Percentiles rank a stretch among this genome's conserved stretches.
phyloP scores from a whole-genome alignment of 2,888 invertebrate species.

The Drosophila hamatofila region DNA sequence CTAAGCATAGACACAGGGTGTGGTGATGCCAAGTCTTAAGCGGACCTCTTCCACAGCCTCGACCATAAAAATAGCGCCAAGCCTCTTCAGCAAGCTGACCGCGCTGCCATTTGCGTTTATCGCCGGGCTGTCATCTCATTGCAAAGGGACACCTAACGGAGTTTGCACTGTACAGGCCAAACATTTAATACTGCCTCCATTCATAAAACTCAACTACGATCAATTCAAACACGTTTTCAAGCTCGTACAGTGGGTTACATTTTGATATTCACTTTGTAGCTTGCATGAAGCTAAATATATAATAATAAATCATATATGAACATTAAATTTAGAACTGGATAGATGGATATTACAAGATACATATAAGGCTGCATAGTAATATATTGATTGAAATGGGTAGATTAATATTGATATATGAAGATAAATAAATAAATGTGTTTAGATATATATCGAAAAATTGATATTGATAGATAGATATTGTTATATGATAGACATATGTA shows the following conservation, averaged over 20 bases:
- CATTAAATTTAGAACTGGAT: no score
- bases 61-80: slow-evolving; percentile 14
- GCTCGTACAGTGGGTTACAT: slow-evolving; percentile 1
- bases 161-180: slow-evolving; percentile 3
- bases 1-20: slow-evolving; percentile 49
- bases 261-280: neutral
- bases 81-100: slow-evolving; percentile 21
- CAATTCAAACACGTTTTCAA: slow-evolving; percentile 3
- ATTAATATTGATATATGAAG: neutral
- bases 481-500: neutral
- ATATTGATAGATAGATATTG: neutral
- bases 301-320: neutral
- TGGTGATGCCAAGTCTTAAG: slow-evolving; percentile 45
- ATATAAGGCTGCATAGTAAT: neutral
- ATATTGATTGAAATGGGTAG: neutral
- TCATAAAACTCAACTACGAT: slow-evolving; percentile 32
- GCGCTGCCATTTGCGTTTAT: slow-evolving; percentile 57
- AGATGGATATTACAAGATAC: no score
- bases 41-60: slow-evolving; percentile 55
- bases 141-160: slow-evolving; percentile 47
- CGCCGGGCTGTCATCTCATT: slow-evolving; percentile 68
- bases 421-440: neutral
- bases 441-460: neutral
- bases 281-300: neutral
- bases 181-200: slow-evolving; percentile 14